A percentile compares a stretch with the other conserved stretches of the same genome.
These are phyloP conservation scores for Neodiprion virginianus DNA, from an alignment of 1,140 invertebrate genomes.

Conservation along the genomic window DNA sequence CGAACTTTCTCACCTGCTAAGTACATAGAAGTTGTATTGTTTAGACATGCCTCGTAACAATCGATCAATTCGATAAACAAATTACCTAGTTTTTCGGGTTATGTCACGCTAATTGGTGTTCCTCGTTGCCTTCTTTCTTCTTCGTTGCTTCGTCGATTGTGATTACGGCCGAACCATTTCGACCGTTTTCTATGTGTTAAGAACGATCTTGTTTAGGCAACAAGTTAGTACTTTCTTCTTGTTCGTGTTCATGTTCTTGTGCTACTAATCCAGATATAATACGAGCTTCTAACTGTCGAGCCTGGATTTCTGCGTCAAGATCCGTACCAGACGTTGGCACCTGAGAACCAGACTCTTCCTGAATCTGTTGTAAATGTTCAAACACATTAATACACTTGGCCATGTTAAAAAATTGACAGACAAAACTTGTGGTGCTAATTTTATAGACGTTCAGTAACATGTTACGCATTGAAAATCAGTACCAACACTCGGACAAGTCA, in stretches of 20 bases:
- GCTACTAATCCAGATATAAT: conserved; percentile 39
- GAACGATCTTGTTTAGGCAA: conserved; percentile 47
- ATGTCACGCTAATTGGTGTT: conserved; percentile 46
- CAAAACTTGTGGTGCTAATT: no score
- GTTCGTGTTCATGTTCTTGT: conserved; percentile 33
- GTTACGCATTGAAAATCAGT: no score
- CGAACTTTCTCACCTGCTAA: not conserved
- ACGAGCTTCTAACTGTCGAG: conserved; percentile 37
- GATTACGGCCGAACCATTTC: conserved; percentile 23
- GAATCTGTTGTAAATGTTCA: not conserved
- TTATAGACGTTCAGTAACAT: no score
- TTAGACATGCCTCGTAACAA: not conserved
- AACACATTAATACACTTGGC: not conserved
- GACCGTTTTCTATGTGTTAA: conserved; percentile 52
- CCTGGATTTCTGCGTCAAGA: conserved; percentile 39
- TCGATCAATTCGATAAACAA: conserved; percentile 32
- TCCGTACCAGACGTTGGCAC: conserved; percentile 38
- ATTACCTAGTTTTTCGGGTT: conserved; percentile 48
- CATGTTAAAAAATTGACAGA: no score
- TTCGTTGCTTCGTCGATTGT: conserved; percentile 19
- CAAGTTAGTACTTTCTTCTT: conserved; percentile 48
- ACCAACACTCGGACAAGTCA: no score
- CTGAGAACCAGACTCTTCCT: conserved; percentile 28
- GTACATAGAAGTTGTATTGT: not conserved
- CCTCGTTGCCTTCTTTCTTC: conserved; percentile 34